Conservation (phyloP, 2,797 vertebrate species). For the Periophthalmus magnuspinnatus region DNA sequence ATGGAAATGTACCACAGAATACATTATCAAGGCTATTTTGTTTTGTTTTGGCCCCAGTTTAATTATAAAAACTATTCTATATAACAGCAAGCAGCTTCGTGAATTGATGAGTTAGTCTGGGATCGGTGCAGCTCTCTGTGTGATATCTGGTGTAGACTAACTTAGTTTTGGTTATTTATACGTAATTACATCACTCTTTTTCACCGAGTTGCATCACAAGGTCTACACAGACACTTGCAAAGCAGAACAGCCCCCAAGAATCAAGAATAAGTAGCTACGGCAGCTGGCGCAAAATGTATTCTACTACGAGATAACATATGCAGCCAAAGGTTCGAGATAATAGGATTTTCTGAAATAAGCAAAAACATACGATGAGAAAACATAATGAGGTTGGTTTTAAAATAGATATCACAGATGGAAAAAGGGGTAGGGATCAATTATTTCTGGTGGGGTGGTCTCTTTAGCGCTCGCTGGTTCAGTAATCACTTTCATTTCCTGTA, state of each 20-base stretch:
- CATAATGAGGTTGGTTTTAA: not conserved
- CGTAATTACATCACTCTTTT: constrained; percentile 29
- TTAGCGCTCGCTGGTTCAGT: constrained; percentile 6
- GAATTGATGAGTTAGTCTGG: constrained; percentile 5
- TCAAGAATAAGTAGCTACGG: constrained; percentile 9
- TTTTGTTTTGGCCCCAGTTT: not conserved
- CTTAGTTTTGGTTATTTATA: constrained; percentile 1
- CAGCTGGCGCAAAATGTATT: not conserved
- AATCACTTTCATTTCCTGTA: constrained; percentile 8
- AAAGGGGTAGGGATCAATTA: constrained; percentile 2
- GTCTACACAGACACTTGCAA: constrained; percentile 26
- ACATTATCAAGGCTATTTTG: constrained; percentile 2
- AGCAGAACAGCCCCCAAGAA: constrained; percentile 14
- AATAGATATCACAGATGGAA: not conserved
- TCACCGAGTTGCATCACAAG: constrained; percentile 39
- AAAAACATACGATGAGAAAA: not conserved
- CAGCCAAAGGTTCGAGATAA: not conserved
- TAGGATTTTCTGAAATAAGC: not conserved
- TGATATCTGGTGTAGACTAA: not conserved
- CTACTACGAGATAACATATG: not conserved
- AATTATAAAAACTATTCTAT: not conserved
- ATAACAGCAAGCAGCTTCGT: not conserved
- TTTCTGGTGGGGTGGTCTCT: constrained; percentile 7
- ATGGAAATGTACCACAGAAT: not conserved
- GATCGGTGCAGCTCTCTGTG: not conserved